These are phyloP conservation scores for Aphis gossypii DNA, from an alignment of 1,140 invertebrate genomes.

Conservation along the genomic window DNA sequence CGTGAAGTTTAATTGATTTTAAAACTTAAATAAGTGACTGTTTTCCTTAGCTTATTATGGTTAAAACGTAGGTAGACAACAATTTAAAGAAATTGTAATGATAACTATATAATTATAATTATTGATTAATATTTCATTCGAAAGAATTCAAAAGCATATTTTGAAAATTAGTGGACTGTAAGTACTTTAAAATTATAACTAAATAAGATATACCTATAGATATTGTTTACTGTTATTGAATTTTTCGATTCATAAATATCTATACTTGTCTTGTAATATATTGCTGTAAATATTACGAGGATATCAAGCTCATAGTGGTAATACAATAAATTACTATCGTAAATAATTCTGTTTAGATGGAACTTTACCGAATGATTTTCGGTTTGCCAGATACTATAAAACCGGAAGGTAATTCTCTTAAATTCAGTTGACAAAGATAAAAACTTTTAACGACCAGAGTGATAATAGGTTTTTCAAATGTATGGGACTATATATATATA, in stretches of 20 bases:
- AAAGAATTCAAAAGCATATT: neutral
- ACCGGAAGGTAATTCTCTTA: neutral
- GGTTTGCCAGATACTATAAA: neutral
- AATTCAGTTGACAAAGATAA: constrained; percentile 3
- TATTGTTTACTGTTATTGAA: neutral
- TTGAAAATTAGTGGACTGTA: neutral
- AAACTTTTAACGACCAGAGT: neutral
- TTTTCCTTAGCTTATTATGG: neutral
- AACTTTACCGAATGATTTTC: neutral
- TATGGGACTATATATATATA: neutral
- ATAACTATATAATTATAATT: neutral
- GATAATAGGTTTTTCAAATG: neutral
- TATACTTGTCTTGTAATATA: neutral
- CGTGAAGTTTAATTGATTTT: neutral
- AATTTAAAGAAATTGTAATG: neutral
- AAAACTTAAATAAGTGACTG: neutral
- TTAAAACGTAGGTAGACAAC: neutral
- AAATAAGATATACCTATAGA: neutral
- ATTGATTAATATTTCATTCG: neutral
- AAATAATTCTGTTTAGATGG: neutral
- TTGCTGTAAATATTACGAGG: neutral
- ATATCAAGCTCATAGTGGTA: neutral
- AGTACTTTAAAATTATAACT: too few species aligned
- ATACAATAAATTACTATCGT: neutral
- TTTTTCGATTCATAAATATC: neutral